Percentiles rank a stretch among this genome's conserved stretches.
These are phyloP conservation scores for Trachymyrmex septentrionalis DNA, from an alignment of 1,140 invertebrate species.

Conservation along the genomic window DNA sequence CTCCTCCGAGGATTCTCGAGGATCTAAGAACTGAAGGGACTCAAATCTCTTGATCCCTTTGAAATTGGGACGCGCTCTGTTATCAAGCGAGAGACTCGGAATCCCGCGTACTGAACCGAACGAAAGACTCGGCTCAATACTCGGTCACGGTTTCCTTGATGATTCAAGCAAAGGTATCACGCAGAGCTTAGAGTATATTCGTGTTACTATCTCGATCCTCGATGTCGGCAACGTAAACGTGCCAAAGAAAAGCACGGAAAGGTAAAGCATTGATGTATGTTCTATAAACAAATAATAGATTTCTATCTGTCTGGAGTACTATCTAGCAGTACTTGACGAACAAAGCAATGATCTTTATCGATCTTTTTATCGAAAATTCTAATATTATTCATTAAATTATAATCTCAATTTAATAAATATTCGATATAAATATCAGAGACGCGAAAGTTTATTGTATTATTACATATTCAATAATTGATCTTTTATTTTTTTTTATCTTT, in stretches of 20 bases:
- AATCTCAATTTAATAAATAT: not conserved
- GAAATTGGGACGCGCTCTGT: slow-evolving; percentile 67
- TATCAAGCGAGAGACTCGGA: slow-evolving; percentile 58
- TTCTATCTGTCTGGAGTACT: not conserved
- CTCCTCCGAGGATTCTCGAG: slow-evolving; percentile 59
- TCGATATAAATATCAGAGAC: not conserved
- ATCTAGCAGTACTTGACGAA: not conserved
- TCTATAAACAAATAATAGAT: slow-evolving; percentile 22
- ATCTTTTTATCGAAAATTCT: not conserved
- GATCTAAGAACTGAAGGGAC: slow-evolving; percentile 66
- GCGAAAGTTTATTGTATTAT: not conserved
- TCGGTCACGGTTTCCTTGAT: slow-evolving; percentile 62
- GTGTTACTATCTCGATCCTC: slow-evolving; percentile 29
- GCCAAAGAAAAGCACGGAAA: not conserved
- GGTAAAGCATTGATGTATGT: not conserved
- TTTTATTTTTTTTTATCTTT: not conserved
- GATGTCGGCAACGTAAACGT: slow-evolving; percentile 17
- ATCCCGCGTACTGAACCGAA: slow-evolving; percentile 47
- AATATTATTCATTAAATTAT: not conserved
- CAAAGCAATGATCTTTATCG: not conserved
- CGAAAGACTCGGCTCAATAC: slow-evolving; percentile 60
- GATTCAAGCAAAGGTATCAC: slow-evolving; percentile 61
- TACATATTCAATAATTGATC: not conserved
- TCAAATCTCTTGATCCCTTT: slow-evolving; percentile 66
- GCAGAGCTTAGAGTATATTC: slow-evolving; percentile 39